Evolutionary conservation across 2,113 vertebrate species (phyloP), one percentile per base, ranked within the genome.

Genomic region (Lathamus discolor): DNA sequence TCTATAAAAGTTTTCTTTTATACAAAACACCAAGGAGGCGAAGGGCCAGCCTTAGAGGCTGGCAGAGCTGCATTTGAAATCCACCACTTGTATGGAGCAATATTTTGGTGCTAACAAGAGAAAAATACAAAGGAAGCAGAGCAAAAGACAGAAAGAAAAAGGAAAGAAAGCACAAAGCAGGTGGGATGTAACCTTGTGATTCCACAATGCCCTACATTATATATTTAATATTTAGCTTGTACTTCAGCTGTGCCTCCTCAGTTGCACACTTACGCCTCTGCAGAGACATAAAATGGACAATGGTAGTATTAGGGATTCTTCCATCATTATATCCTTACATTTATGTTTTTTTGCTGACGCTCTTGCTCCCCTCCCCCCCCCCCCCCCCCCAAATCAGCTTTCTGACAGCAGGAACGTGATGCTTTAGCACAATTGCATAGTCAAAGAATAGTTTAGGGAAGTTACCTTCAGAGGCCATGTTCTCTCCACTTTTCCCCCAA

Each of bases 381-480:
- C 29, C 11, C 7, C 9, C 14, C 14, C 4, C 25, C 13, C 3
- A 29, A 5, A 5, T 1, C 19, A 2, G 28, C 27, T 76, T 68
- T 76, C 46, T 61, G 63, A 17, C 39, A 46, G 20, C 23, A 29
- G 54, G 28, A 76, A 28, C 39, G 33, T 68, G 33, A 39, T 20
- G 46, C 33, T 68, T 52, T 75, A n/a, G 28, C 39, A n/a, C 18
- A 39, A 39, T 52, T 3, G 0, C 37, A 29, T 24, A 37, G 37
- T 82, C 27, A 44, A 25, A 57, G 29, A 66, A 28, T 33, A 46
- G 16, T 46, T 83, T n/a, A 46, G 28, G 33, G 46, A 68, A 39
- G 7, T 68, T 61, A 28, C 23, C 18, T 52, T 68, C 3, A 2
- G 37, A 83, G 44, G 28, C 28, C 13, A 23, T 20, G 33, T 74